Base-by-base conservation (phyloP, 2,888 invertebrate species). In the Patella ulyssiponensis region DNA sequence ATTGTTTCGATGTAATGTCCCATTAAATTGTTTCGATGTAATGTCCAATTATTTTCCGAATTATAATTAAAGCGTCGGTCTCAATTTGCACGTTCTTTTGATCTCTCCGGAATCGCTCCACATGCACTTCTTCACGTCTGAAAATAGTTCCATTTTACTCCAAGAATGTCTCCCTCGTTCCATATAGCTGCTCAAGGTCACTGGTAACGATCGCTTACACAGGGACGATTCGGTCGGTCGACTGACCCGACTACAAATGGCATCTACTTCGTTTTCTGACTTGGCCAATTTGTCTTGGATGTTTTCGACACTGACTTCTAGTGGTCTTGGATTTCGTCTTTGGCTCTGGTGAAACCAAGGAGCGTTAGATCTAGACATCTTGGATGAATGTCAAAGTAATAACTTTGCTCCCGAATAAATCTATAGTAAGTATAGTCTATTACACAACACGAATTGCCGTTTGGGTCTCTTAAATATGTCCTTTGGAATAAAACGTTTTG, bases 141-240 rank as follows among this genome's bases (percentile, higher is more conserved):
- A 84, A 74, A 86, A 87, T 15, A 88, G 82, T 53, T 87, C 86
- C 89, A 88, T 88, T 80, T 87, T 88, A 23, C 85, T 77, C 89
- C 89, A 89, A 3, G 87, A 82, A 76, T 88, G 87, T 7, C 85
- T 79, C 1, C 87, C 87, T 12, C 79, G 80, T 53, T 86, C 88
- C 84, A 88, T 83, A 73, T 83, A 87, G 52, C 82, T 82, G 52
- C 85, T 84, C 53, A 85, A 77, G 70, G 85, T 85, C 86, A 85
- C 85, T 14, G 83, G 73, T 23, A 83, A 82, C 23, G 83, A 78
- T 53, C 81, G 80, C 77, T 85, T 85, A 14, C 85, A 85, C 11
- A 78, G 80, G n/a, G 86, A 86, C 2, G 87, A 81, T 52, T 81
- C 81, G 1, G 87, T 87, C 20, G 85, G 86, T 70, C 83, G 76